Conservation (phyloP, 92 coral and sea anemone genomes). For the Palythoa caribaeorum region DNA sequence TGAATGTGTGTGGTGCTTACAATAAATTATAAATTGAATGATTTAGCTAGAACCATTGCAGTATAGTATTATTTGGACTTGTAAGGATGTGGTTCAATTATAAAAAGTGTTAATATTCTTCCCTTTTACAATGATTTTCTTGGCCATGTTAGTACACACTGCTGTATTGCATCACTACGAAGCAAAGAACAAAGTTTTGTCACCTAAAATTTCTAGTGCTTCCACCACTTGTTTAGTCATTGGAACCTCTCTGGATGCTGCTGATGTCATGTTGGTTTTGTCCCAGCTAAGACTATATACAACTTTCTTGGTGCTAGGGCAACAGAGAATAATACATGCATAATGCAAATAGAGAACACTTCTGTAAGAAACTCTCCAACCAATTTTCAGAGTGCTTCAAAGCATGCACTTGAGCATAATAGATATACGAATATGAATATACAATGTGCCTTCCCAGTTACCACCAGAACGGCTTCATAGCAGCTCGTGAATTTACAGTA, state of each 20-base stretch:
- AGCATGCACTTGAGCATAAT: neutral
- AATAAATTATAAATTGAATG: neutral
- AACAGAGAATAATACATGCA: neutral
- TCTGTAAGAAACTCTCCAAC: neutral
- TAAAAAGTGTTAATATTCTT: neutral
- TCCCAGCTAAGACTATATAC: too few species aligned
- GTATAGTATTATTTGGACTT: neutral
- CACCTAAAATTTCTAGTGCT: conserved; percentile 17
- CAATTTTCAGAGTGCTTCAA: too few species aligned
- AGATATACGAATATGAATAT: too few species aligned
- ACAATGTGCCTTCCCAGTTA: too few species aligned
- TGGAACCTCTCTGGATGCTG: too few species aligned
- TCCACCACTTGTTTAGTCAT: too few species aligned
- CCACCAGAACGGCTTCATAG: too few species aligned
- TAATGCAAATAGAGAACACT: neutral
- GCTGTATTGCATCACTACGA: neutral
- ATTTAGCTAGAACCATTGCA: neutral
- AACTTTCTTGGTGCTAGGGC: too few species aligned
- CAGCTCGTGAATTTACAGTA: too few species aligned
- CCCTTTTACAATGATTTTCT: neutral
- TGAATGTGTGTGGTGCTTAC: neutral
- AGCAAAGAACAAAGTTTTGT: neutral
- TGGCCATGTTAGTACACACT: neutral
- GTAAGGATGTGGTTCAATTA: neutral
- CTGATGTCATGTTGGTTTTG: neutral